These are phyloP conservation scores for Frieseomelitta varia DNA, from an alignment of 1,140 invertebrate genomes.

Conservation along the genomic window DNA sequence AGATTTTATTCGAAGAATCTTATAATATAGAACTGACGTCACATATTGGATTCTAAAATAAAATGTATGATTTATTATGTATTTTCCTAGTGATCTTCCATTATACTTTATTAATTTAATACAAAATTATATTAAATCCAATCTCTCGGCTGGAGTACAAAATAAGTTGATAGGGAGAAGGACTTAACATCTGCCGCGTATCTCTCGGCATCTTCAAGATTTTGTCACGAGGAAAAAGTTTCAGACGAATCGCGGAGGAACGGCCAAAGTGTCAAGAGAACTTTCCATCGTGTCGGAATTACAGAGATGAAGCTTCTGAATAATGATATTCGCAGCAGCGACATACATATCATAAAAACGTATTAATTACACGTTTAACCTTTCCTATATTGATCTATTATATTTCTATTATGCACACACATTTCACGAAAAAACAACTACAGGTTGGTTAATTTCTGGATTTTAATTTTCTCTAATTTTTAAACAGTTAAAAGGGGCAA, in stretches of 20 bases:
- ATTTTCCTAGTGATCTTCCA: too few relatives aligned
- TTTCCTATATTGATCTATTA: too few relatives aligned
- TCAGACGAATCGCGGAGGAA: slow-evolving; percentile 8
- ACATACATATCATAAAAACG: background rate
- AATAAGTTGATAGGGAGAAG: slow-evolving; percentile 3
- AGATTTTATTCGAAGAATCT: too few relatives aligned
- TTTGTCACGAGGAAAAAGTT: slow-evolving; percentile 1
- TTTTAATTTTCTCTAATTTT: too few relatives aligned
- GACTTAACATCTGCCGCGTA: background rate
- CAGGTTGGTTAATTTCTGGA: too few relatives aligned
- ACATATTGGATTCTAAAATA: too few relatives aligned
- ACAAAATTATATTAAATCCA: background rate
- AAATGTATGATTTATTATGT: too few relatives aligned
- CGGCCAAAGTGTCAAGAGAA: slow-evolving; percentile 15
- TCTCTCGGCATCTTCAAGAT: background rate
- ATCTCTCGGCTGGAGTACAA: background rate
- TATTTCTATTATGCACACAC: too few relatives aligned
- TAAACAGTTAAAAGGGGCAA: too few relatives aligned
- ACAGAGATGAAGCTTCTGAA: background rate
- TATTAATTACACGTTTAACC: background rate
- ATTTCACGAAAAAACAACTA: too few relatives aligned
- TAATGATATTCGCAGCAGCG: slow-evolving; percentile 5
- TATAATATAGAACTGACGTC: too few relatives aligned
- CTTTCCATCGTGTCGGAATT: slow-evolving; percentile 11
- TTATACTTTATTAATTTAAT: background rate